Evolutionary conservation across 2,113 vertebrate genomes (phyloP).

Genomic region (Thryonomys swinderianus): DNA sequence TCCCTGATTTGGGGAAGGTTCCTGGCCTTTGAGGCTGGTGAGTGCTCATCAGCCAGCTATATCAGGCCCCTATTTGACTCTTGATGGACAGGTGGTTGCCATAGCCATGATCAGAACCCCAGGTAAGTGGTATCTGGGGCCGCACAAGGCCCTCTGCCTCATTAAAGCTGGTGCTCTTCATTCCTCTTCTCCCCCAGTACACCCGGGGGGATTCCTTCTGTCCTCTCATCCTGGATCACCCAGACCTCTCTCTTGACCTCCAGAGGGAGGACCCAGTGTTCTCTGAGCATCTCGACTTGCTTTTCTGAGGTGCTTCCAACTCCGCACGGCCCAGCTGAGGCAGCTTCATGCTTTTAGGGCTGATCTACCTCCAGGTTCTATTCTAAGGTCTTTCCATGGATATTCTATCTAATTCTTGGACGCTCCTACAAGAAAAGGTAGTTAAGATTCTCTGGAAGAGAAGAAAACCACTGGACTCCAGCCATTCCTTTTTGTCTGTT

Average conservation of each 20-base stretch:
- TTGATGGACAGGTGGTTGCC: neutral
- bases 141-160: neutral
- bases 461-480: neutral
- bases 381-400: neutral
- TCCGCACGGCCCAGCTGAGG: neutral
- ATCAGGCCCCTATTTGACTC: neutral
- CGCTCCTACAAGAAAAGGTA: neutral
- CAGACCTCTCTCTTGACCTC: neutral
- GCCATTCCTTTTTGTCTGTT: neutral
- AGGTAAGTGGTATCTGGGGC: neutral
- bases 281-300: neutral
- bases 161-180: fast-evolving
- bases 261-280: neutral
- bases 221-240: neutral
- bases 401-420: neutral
- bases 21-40: neutral
- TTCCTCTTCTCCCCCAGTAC: neutral
- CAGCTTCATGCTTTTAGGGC: too few species aligned
- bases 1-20: neutral
- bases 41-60: neutral
- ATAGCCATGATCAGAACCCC: neutral
- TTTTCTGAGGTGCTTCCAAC: neutral
- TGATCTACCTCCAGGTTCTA: fast-evolving
- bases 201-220: neutral
- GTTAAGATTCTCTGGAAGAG: neutral